These are phyloP conservation scores for Megaceryle torquata DNA, from an alignment of 2,113 vertebrate genomes.

Conservation along the genomic window DNA sequence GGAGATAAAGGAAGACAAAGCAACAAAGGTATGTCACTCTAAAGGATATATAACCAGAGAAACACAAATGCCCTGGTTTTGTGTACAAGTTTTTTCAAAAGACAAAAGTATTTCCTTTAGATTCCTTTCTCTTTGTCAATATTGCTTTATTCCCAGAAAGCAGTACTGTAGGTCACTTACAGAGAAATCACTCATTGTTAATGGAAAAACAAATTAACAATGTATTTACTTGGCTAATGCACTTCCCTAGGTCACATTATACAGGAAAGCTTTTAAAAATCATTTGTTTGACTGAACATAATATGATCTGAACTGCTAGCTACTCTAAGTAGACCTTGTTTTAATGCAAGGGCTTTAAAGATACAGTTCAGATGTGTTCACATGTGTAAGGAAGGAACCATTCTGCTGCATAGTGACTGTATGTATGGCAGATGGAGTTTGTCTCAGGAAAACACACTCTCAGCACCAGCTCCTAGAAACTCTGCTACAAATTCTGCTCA, in stretches of 20 bases:
- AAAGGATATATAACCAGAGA: slow-evolving; percentile 32
- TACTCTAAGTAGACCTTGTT: neutral
- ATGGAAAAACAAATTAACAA: slow-evolving; percentile 45
- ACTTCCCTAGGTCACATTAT: slow-evolving; percentile 16
- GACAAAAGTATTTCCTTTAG: neutral
- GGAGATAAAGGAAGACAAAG: slow-evolving; percentile 54
- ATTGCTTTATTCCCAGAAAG: slow-evolving; percentile 15
- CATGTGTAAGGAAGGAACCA: neutral
- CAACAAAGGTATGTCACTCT: slow-evolving; percentile 26
- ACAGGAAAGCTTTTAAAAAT: slow-evolving; percentile 41
- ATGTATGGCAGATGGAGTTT: neutral
- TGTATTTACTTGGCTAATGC: slow-evolving; percentile 7
- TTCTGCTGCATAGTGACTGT: neutral
- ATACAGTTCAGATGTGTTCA: neutral
- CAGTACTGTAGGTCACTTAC: neutral
- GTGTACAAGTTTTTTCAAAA: neutral
- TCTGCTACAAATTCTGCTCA: neutral
- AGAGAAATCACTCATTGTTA: slow-evolving; percentile 39
- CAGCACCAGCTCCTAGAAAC: neutral
- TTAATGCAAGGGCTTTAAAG: slow-evolving; percentile 1
- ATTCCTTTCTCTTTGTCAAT: neutral
- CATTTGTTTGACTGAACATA: slow-evolving; percentile 26
- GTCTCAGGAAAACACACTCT: neutral
- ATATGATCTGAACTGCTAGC: neutral
- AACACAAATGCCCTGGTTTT: neutral